Conservation (phyloP, 2,888 invertebrate species). For the Spilarctia lutea region DNA sequence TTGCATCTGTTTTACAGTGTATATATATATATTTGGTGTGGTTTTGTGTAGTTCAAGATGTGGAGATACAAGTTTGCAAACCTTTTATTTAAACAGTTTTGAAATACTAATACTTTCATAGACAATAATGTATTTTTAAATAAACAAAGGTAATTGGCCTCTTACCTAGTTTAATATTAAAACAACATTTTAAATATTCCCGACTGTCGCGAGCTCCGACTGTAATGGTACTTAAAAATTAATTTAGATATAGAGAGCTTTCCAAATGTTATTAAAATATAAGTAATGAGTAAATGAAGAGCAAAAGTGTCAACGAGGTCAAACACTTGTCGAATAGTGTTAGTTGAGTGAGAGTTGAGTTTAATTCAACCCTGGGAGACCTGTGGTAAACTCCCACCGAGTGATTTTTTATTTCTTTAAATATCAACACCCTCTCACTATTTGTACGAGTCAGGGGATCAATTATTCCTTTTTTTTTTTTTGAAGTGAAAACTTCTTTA, state of each 20-base stretch:
- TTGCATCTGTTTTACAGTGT: no score
- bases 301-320: not conserved
- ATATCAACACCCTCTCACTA: no score
- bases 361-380: no score
- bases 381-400: no score
- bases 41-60: no score
- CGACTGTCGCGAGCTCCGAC: not conserved
- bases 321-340: not conserved
- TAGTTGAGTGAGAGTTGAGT: not conserved
- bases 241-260: conserved; percentile 13
- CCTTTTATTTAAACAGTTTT: not conserved
- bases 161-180: not conserved
- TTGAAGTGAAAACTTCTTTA: no score
- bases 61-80: no score
- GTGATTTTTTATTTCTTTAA: no score
- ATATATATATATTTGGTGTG: no score
- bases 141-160: not conserved
- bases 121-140: not conserved
- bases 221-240: not conserved
- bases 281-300: not conserved
- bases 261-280: conserved; percentile 20
- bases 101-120: not conserved
- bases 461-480: no score
- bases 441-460: no score
- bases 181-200: not conserved